These are phyloP conservation scores for Orthosia gothica DNA, from an alignment of 2,888 invertebrate genomes.

Conservation along the genomic window DNA sequence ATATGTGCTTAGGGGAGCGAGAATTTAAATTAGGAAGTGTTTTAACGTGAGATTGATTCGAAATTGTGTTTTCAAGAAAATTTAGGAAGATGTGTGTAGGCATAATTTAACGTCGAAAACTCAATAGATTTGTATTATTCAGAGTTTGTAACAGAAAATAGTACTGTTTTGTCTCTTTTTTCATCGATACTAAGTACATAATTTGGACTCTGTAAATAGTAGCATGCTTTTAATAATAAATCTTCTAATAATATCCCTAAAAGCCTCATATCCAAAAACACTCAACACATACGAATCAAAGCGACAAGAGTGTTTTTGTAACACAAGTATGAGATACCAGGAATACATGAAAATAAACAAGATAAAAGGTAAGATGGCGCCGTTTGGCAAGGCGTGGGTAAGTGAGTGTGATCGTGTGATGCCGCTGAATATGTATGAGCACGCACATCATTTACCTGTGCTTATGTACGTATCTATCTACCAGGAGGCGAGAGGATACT, in stretches of 20 bases:
- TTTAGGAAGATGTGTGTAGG: neutral
- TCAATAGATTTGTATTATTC: too few species aligned
- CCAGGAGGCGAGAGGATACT: constrained; percentile 48
- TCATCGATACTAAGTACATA: too few species aligned
- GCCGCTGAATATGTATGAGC: constrained; percentile 81
- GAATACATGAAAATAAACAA: constrained; percentile 59
- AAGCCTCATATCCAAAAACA: neutral
- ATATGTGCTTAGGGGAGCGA: constrained; percentile 4
- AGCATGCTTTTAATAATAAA: neutral
- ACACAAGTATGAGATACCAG: constrained; percentile 35
- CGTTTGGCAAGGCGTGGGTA: constrained; percentile 43
- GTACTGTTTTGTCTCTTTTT: too few species aligned
- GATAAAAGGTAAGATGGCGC: constrained; percentile 58
- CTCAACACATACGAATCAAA: neutral
- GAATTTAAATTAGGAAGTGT: constrained; percentile 26
- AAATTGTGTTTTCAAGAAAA: constrained; percentile 30
- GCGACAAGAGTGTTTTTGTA: neutral
- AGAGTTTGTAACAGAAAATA: too few species aligned
- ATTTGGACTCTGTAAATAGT: neutral
- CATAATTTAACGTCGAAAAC: too few species aligned
- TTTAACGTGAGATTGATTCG: constrained; percentile 18
- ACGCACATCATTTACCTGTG: constrained; percentile 73
- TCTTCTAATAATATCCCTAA: neutral
- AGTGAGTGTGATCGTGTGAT: constrained; percentile 62
- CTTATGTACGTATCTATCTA: constrained; percentile 57